Percentiles rank a stretch among this genome's conserved stretches.
Evolutionary conservation across 2,113 vertebrate species (phyloP).

Genomic region (Perca fluviatilis): DNA sequence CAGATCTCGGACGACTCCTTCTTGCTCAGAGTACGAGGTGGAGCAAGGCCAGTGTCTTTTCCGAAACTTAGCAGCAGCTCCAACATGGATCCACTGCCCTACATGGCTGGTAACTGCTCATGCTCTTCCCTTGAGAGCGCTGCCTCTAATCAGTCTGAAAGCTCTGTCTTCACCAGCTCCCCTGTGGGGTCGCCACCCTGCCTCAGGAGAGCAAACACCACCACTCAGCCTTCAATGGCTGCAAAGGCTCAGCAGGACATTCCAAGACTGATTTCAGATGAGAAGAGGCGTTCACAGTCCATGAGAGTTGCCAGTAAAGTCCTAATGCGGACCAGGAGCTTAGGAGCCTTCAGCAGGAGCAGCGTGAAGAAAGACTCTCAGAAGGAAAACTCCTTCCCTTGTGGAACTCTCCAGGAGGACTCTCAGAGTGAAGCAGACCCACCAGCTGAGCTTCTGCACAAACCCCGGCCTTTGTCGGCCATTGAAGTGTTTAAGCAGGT

Average conservation of each 20-base stretch:
- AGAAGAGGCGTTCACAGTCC: constrained; percentile 87
- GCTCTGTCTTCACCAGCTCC: constrained; percentile 89
- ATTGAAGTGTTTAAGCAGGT: constrained; percentile 89
- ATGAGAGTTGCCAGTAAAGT: constrained; percentile 82
- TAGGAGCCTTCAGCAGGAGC: constrained; percentile 74
- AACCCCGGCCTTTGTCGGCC: constrained; percentile 81
- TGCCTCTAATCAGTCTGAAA: constrained; percentile 85
- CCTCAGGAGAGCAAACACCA: constrained; percentile 76
- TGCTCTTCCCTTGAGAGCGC: constrained; percentile 87
- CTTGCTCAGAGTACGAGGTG: constrained; percentile 49
- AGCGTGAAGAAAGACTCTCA: constrained; percentile 81
- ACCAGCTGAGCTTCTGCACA: constrained; percentile 42
- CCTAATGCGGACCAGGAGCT: constrained; percentile 83
- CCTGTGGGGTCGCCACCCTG: constrained; percentile 88
- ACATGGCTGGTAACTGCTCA: constrained; percentile 63
- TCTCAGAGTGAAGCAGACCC: constrained; percentile 66
- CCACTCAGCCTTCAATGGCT: constrained; percentile 79
- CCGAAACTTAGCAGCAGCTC: constrained; percentile 68
- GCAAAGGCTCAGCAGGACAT: constrained; percentile 69
- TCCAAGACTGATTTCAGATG: constrained; percentile 69
- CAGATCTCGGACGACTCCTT: constrained; percentile 85
- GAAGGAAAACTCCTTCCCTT: constrained; percentile 86
- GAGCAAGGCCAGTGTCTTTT: constrained; percentile 57
- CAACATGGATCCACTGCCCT: constrained; percentile 40
- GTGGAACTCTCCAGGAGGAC: constrained; percentile 86